These are phyloP conservation scores for Ephialtes manifestator DNA, from an alignment of 2,888 invertebrate genomes.

Conservation along the genomic window DNA sequence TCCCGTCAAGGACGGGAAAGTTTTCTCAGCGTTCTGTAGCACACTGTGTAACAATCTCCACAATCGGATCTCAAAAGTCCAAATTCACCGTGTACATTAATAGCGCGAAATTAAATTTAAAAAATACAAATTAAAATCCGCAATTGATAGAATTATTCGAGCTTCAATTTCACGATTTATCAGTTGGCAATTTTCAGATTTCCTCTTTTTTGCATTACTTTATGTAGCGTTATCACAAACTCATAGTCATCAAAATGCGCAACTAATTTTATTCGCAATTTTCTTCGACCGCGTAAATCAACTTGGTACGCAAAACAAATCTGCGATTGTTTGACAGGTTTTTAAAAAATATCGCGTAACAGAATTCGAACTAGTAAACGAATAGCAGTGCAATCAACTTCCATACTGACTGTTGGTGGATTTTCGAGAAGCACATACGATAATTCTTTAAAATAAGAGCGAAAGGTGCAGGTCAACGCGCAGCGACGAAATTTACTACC, in stretches of 20 bases:
- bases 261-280: constrained; percentile 12
- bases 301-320: neutral
- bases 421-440: constrained; percentile 3
- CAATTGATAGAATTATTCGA: constrained; percentile 5
- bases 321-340: neutral
- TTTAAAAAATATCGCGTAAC: neutral
- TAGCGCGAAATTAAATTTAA: neutral
- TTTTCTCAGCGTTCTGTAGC: constrained; percentile 26
- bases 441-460: constrained; percentile 33
- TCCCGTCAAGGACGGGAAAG: constrained; percentile 17
- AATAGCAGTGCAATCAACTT: neutral
- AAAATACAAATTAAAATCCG: neutral
- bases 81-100: neutral
- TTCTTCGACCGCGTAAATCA: neutral
- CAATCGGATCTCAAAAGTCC: neutral
- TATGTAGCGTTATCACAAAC: neutral
- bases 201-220: neutral
- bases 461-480: constrained; percentile 38
- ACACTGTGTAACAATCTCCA: constrained; percentile 19
- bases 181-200: neutral
- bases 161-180: constrained; percentile 5
- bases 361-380: neutral
- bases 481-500: neutral
- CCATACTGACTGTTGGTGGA: constrained; percentile 27
- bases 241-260: constrained; percentile 15